phyloP scores from a whole-genome alignment of 1,140 invertebrate genomes.

The Drosophila sulfurigaster region DNA sequence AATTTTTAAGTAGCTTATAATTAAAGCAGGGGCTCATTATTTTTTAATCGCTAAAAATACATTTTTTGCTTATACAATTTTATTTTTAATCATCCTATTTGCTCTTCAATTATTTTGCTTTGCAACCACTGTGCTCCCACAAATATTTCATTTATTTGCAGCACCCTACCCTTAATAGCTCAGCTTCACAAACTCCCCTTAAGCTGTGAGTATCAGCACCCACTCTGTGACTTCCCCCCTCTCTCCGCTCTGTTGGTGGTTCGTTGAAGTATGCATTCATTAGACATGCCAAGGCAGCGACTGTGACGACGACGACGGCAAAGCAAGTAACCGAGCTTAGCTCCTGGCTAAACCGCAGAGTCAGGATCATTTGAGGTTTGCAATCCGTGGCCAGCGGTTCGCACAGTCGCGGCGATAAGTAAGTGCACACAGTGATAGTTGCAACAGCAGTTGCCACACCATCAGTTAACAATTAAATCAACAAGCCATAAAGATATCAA shows the following conservation, averaged over 20 bases:
- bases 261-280: conserved; percentile 74
- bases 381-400: conserved; percentile 64
- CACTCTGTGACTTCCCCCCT: neutral
- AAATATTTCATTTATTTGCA: conserved; percentile 81
- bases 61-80: neutral
- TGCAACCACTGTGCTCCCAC: conserved; percentile 42
- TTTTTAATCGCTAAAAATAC: too few species aligned
- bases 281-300: conserved; percentile 70
- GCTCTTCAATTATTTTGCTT: neutral
- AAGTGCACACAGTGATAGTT: conserved; percentile 44
- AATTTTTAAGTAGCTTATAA: too few species aligned
- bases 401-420: conserved; percentile 44
- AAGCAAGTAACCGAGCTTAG: conserved; percentile 71
- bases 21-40: too few species aligned
- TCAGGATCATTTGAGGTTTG: conserved; percentile 75
- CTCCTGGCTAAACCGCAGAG: conserved; percentile 56
- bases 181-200: conserved; percentile 3
- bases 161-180: conserved; percentile 42
- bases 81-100: neutral
- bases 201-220: conserved; percentile 4
- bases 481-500: neutral
- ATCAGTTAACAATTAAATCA: neutral
- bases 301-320: neutral
- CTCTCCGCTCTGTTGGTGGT: neutral
- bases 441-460: conserved; percentile 7